phyloP scores from a whole-genome alignment of 2,797 vertebrate genomes.

The Otolemur crassicaudatus region DNA sequence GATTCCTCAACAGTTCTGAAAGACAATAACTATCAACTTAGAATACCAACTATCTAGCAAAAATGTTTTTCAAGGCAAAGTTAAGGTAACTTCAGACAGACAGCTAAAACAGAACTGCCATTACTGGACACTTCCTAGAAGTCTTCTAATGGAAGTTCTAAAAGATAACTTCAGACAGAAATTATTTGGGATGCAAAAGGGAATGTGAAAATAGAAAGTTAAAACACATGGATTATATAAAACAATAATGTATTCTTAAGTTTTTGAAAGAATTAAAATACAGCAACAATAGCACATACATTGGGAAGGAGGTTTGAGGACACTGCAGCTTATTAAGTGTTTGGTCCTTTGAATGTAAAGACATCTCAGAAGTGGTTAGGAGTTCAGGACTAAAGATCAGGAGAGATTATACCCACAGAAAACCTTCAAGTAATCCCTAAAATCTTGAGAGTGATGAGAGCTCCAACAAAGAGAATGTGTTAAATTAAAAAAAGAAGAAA shows the following conservation, averaged over 20 bases:
- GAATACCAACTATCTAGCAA: not conserved
- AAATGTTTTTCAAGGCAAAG: slow-evolving; percentile 15
- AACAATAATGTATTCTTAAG: not conserved
- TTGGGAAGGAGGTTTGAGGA: slow-evolving; percentile 35
- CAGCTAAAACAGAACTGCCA: not conserved
- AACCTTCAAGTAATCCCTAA: slow-evolving; percentile 8
- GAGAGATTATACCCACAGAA: not conserved
- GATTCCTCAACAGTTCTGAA: slow-evolving; percentile 12
- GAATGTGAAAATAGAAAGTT: slow-evolving; percentile 24
- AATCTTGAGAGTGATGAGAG: not conserved
- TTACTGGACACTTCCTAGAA: not conserved
- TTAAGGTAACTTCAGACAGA: slow-evolving; percentile 1
- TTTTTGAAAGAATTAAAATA: slow-evolving; percentile 26
- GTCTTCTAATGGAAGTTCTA: slow-evolving; percentile 12
- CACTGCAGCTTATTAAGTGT: not conserved
- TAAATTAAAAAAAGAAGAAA: not conserved
- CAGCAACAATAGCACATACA: not conserved
- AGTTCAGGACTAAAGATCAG: not conserved
- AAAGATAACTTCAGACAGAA: not conserved
- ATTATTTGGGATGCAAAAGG: slow-evolving; percentile 49
- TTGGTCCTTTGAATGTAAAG: slow-evolving; percentile 38
- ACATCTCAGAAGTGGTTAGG: not conserved
- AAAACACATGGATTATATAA: slow-evolving; percentile 29
- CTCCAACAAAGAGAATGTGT: not conserved
- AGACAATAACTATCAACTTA: slow-evolving; percentile 41